Base-by-base conservation (phyloP, 2,888 invertebrate species). In the Eurytoma adleriae region DNA sequence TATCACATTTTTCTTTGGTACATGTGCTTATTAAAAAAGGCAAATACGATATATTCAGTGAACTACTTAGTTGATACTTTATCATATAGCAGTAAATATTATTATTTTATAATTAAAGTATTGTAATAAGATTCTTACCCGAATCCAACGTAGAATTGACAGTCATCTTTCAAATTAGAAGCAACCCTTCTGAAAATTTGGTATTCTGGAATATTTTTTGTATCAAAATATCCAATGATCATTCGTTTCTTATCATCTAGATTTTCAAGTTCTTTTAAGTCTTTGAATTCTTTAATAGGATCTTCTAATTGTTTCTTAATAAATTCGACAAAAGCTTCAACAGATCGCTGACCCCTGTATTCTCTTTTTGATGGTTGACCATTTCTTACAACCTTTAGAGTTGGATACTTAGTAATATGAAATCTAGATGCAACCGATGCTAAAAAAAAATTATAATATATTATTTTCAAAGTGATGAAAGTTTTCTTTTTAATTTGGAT, bases 381-480 rank as follows among this genome's bases (percentile, higher is more conserved):
- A 93, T 97, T 97, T 72, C 97, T 93, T 85, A 99, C 96, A 24
- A 99, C 91, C 92, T 99, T 99, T 78, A 99, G 91, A 5, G 99
- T 99, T 7, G 99, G 99, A 92, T 99, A 99, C 92, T 99, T 99
- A 78, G 96, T 96, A 79, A 99, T 98, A 88, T 98, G 98, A 91
- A 98, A 99, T 85, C 97, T 94, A 5, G 96, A 94, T 2, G 99
- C 96, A 78, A 99, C 93, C 24, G 94, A 92, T 81, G 92, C 95
- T 95, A 88, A 70, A 90, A 66, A 27, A 78, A 68, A 62, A 10
- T 59, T 24, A 24, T 24, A 24, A 24, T 24, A 24, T 24, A 62
- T 68, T 57, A 56, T 66, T 61, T 54, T 18, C 13, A 56, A 57
- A 40, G 20, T 24, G n/a, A 16, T 13, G 24, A 2, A 24, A 24